phyloP scores from a whole-genome alignment of 2,888 invertebrate species.

The Helleia helle region DNA sequence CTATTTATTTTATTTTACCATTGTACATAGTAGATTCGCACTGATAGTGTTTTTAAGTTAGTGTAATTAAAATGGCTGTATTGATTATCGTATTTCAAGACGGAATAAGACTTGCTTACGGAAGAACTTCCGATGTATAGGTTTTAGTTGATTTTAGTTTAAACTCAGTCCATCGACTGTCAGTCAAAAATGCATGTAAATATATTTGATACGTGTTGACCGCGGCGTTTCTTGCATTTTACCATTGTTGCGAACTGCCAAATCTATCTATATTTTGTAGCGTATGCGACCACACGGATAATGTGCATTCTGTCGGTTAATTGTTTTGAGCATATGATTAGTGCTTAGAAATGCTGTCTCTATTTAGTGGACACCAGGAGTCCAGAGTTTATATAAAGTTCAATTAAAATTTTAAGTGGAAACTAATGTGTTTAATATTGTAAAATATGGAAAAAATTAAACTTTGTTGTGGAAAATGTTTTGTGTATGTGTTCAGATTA shows the following conservation, averaged over 20 bases:
- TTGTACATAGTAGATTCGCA: constrained; percentile 65
- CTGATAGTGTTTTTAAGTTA: constrained; percentile 64
- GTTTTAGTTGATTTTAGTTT: constrained; percentile 39
- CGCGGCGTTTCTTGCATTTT: constrained; percentile 64
- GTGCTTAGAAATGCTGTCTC: too few relatives aligned
- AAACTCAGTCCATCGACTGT: constrained; percentile 22
- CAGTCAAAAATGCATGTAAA: constrained; percentile 44
- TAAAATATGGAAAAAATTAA: too few relatives aligned
- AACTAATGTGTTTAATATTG: too few relatives aligned
- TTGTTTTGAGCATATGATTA: too few relatives aligned
- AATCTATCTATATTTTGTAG: constrained; percentile 67
- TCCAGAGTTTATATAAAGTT: too few relatives aligned
- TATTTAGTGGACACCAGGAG: too few relatives aligned
- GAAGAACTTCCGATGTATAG: constrained; percentile 38
- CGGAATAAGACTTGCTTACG: constrained; percentile 30
- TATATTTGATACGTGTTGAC: constrained; percentile 54
- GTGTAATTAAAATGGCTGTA: constrained; percentile 58
- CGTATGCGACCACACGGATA: constrained; percentile 28
- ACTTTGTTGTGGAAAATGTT: too few relatives aligned
- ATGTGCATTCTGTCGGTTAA: constrained; percentile 10
- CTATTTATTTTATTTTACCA: constrained; percentile 38
- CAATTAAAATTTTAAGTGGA: too few relatives aligned
- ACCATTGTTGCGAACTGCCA: constrained; percentile 72
- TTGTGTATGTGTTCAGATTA: too few relatives aligned
- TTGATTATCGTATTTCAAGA: constrained; percentile 43